Evolutionary conservation across 2,113 vertebrate genomes (phyloP).

Genomic region (Hyla sarda): DNA sequence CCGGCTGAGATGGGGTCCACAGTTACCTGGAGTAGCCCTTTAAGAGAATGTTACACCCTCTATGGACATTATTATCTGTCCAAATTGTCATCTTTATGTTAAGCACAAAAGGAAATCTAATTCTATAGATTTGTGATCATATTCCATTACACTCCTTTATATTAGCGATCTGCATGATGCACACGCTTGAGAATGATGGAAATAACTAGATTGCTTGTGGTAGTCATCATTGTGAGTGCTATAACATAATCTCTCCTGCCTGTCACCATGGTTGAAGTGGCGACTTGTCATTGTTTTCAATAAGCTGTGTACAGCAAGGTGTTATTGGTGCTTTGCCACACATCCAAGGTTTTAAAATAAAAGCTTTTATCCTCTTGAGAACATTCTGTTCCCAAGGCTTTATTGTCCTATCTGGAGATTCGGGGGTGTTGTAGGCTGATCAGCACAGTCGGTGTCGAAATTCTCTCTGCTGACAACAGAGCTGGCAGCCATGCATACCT

Average conservation of each 20-base stretch:
- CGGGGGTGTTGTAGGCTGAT: constrained; percentile 18
- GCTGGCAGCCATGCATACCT: constrained; percentile 23
- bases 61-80: too few relatives aligned
- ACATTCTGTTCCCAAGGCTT: constrained; percentile 39
- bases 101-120: too few relatives aligned
- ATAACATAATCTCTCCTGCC: not conserved
- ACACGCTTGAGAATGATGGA: not conserved
- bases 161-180: not conserved
- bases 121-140: too few relatives aligned
- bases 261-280: not conserved
- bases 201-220: not conserved
- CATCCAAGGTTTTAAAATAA: constrained; percentile 41
- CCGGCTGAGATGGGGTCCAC: too few relatives aligned
- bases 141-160: not conserved
- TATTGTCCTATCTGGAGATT: constrained; percentile 33
- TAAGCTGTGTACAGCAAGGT: constrained; percentile 8
- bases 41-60: too few relatives aligned
- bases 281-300: constrained; percentile 6
- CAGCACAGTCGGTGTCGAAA: constrained; percentile 45
- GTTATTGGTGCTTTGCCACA: constrained; percentile 35
- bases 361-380: constrained; percentile 49
- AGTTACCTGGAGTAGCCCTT: too few relatives aligned
- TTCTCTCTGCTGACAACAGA: constrained; percentile 37
- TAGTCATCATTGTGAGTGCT: not conserved
- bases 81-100: too few relatives aligned